These are phyloP conservation scores for Margaritifera margaritifera DNA, from an alignment of 2,888 invertebrate genomes.

Conservation along the genomic window DNA sequence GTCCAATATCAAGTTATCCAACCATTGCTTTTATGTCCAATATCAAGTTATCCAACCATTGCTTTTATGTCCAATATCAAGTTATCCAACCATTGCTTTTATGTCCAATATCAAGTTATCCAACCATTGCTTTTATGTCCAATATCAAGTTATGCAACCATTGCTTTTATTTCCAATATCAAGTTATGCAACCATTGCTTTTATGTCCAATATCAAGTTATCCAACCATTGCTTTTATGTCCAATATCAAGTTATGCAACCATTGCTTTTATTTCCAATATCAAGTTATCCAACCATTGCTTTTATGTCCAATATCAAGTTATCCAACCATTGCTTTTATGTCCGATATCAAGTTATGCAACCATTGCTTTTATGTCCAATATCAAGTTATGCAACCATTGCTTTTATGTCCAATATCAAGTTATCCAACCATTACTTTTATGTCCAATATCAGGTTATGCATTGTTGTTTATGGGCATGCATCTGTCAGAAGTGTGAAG, in stretches of 20 bases:
- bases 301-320: neutral
- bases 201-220: neutral
- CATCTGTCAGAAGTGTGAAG: too few relatives aligned
- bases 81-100: neutral
- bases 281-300: neutral
- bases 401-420: neutral
- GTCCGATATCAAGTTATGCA: too few relatives aligned
- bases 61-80: neutral
- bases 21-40: neutral
- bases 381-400: neutral
- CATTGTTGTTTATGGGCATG: too few relatives aligned
- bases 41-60: neutral
- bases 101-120: neutral
- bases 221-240: too few relatives aligned
- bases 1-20: neutral
- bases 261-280: neutral
- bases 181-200: neutral
- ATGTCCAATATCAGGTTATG: neutral
- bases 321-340: too few relatives aligned
- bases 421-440: neutral
- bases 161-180: neutral
- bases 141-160: too few relatives aligned
- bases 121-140: too few relatives aligned
- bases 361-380: neutral
- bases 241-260: too few relatives aligned